These are phyloP conservation scores for Anthopleura sola DNA, from an alignment of 64 coral and sea anemone genomes.

Conservation along the genomic window DNA sequence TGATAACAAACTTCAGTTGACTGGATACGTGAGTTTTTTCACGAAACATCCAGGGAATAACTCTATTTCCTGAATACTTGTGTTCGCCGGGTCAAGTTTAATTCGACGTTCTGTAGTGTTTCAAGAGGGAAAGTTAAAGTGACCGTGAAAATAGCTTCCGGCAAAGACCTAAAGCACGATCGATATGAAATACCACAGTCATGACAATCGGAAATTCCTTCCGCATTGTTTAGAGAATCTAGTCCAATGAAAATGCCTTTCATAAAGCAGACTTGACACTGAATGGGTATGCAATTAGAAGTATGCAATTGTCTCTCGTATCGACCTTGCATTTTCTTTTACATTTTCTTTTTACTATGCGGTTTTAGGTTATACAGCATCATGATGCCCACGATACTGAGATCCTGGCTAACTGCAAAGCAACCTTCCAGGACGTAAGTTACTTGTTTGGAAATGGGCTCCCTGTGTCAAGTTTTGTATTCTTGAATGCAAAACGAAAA, in stretches of 20 bases:
- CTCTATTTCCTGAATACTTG: too few species aligned
- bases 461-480: not conserved
- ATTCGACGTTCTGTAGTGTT: not conserved
- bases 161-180: not conserved
- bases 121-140: not conserved
- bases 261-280: too few species aligned
- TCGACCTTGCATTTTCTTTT: too few species aligned
- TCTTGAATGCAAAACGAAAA: not conserved
- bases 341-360: too few species aligned
- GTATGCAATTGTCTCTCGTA: too few species aligned
- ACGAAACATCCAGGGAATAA: not conserved
- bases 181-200: not conserved
- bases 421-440: not conserved
- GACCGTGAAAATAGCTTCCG: not conserved
- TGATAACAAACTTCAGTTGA: not conserved
- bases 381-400: not conserved
- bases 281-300: too few species aligned
- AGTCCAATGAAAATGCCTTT: too few species aligned
- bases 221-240: too few species aligned
- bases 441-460: not conserved
- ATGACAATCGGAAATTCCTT: not conserved
- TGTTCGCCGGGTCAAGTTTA: not conserved
- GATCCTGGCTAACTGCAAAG: constrained; percentile 2
- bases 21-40: not conserved
- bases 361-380: not conserved